Evolutionary conservation across 2,113 vertebrate species (phyloP).

Genomic region (Balaeniceps rex): DNA sequence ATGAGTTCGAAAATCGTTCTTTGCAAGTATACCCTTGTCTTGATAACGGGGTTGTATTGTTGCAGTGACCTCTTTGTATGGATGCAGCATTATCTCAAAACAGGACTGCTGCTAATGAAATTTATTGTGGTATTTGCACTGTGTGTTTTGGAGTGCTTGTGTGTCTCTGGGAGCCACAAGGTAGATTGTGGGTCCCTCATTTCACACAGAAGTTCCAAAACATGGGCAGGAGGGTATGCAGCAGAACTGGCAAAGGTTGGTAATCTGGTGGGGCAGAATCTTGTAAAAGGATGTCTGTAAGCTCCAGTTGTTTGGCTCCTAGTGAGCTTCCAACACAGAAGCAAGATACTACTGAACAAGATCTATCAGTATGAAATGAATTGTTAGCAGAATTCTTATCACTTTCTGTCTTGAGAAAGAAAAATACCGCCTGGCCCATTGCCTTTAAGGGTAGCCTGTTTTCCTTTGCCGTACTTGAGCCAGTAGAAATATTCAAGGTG

Average conservation of each 20-base stretch:
- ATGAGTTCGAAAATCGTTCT: neutral
- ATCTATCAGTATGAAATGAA: neutral
- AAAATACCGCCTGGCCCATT: accelerated
- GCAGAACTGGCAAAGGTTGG: neutral
- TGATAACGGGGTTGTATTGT: accelerated
- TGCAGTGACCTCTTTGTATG: neutral
- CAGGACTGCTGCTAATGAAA: neutral
- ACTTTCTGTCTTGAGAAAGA: neutral
- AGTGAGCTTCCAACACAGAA: neutral
- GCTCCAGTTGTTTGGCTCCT: neutral
- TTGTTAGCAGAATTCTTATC: neutral
- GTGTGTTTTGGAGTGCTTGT: neutral
- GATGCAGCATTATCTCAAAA: neutral
- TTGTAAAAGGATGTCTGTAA: neutral
- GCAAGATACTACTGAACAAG: neutral
- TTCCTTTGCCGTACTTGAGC: neutral
- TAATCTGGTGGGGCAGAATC: accelerated
- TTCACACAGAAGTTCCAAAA: neutral
- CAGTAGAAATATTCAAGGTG: neutral
- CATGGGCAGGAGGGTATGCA: neutral
- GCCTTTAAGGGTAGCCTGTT: neutral
- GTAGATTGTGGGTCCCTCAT: neutral
- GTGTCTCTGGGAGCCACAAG: neutral
- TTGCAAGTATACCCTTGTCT: neutral
- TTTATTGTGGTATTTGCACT: neutral